Conservation (phyloP, 2,888 invertebrate genomes). For the Parnassius mnemosyne region DNA sequence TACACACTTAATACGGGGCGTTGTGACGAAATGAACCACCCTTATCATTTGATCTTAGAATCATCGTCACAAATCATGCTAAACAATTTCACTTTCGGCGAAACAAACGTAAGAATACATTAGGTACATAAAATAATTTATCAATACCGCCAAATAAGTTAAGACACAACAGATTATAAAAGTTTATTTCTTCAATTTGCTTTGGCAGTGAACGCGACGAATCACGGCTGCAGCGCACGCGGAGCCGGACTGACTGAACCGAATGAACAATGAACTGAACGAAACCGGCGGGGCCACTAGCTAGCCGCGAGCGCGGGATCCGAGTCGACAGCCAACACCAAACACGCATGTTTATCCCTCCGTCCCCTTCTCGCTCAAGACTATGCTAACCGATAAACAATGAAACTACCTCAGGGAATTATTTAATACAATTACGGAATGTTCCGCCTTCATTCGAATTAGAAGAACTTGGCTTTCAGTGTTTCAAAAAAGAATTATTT, state of each 20-base stretch:
- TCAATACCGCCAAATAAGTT: conserved; percentile 35
- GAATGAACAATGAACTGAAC: conserved; percentile 25
- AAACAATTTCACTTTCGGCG: conserved; percentile 31
- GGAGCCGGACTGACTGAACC: conserved; percentile 58
- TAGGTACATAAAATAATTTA: conserved; percentile 11
- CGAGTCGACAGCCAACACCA: conserved; percentile 23
- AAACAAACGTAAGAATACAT: conserved; percentile 20
- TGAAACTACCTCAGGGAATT: no score
- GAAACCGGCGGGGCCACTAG: conserved; percentile 29
- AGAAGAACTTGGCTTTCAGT: no score
- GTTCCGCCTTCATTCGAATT: no score
- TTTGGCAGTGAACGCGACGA: conserved; percentile 40
- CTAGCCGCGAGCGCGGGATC: conserved; percentile 40
- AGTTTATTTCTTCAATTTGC: conserved; percentile 33
- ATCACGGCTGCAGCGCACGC: conserved; percentile 63
- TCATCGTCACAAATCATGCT: conserved; percentile 60
- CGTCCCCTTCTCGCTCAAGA: conserved; percentile 34
- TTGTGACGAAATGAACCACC: conserved; percentile 66
- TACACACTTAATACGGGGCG: conserved; percentile 58
- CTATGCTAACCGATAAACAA: no score
- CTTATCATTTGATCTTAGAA: conserved; percentile 62
- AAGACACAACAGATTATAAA: conserved; percentile 28
- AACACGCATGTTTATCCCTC: conserved; percentile 39
- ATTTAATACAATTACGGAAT: no score
- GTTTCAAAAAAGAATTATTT: no score